Conservation (phyloP, 2,113 vertebrate genomes). For the Myocastor coypus region DNA sequence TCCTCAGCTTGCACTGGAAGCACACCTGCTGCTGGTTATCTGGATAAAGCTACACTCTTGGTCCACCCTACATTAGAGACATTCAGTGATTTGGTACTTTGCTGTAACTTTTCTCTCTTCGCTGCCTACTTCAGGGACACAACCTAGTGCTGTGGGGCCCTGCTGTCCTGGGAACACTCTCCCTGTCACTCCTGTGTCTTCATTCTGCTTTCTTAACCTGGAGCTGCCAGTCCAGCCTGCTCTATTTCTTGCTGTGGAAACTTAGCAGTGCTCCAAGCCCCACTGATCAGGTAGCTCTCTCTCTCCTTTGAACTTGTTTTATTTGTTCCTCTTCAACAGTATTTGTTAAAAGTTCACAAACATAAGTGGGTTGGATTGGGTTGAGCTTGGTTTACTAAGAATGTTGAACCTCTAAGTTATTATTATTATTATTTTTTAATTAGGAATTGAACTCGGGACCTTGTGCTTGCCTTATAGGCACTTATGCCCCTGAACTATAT, state of each 20-base stretch:
- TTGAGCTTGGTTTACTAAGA: background rate
- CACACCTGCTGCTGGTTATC: background rate
- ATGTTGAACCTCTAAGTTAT: background rate
- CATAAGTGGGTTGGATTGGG: background rate
- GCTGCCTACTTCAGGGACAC: background rate
- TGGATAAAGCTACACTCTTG: background rate
- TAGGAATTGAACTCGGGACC: too few relatives aligned
- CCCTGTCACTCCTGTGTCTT: background rate
- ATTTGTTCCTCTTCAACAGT: background rate
- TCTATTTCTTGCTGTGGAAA: background rate
- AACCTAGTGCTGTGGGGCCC: background rate
- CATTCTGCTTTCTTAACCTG: background rate
- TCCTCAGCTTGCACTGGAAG: too few relatives aligned
- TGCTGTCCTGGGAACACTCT: background rate
- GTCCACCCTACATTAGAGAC: background rate
- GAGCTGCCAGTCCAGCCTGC: fast-evolving
- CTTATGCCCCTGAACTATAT: too few relatives aligned
- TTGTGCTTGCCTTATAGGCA: too few relatives aligned
- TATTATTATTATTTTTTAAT: too few relatives aligned
- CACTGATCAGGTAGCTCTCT: background rate
- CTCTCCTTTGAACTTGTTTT: background rate
- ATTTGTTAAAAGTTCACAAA: background rate
- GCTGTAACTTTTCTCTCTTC: background rate
- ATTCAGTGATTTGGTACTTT: background rate
- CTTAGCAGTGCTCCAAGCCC: background rate